A percentile compares a stretch with the other conserved stretches of the same genome.
Evolutionary conservation across 1,140 invertebrate species (phyloP).

Genomic region (Scylla paramamosain): DNA sequence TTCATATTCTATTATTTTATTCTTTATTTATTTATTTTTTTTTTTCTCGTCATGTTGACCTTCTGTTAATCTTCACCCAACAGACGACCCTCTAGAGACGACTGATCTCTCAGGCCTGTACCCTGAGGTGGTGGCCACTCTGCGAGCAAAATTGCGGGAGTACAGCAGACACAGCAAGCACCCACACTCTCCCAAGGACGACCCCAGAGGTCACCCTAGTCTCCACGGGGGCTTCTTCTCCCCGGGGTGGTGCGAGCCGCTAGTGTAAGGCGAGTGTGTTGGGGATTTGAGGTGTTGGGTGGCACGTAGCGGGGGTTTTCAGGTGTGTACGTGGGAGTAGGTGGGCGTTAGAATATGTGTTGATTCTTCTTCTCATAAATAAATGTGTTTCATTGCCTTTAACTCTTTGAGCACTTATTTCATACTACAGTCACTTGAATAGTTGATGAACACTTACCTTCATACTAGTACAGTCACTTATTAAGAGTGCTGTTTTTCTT

Average conservation of each 20-base stretch:
- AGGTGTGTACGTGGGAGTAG: too few relatives aligned
- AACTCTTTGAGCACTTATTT: too few relatives aligned
- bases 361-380: too few relatives aligned
- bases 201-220: conserved; percentile 63
- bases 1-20: too few relatives aligned
- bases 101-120: conserved; percentile 39
- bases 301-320: background rate
- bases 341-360: too few relatives aligned
- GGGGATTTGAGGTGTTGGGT: background rate
- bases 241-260: conserved; percentile 63
- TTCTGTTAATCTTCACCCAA: too few relatives aligned
- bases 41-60: background rate
- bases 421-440: too few relatives aligned
- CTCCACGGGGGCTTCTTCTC: conserved; percentile 63
- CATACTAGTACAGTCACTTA: too few relatives aligned
- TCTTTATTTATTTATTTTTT: background rate
- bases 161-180: conserved; percentile 17
- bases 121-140: conserved; percentile 38
- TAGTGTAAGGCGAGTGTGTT: background rate
- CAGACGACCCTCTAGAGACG: conserved; percentile 68
- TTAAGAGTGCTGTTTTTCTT: too few relatives aligned
- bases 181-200: conserved; percentile 41
- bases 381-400: too few relatives aligned
- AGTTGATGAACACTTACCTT: too few relatives aligned
- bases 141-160: background rate